Conservation (phyloP, 2,888 invertebrate genomes). For the Entomobrya proxima region DNA sequence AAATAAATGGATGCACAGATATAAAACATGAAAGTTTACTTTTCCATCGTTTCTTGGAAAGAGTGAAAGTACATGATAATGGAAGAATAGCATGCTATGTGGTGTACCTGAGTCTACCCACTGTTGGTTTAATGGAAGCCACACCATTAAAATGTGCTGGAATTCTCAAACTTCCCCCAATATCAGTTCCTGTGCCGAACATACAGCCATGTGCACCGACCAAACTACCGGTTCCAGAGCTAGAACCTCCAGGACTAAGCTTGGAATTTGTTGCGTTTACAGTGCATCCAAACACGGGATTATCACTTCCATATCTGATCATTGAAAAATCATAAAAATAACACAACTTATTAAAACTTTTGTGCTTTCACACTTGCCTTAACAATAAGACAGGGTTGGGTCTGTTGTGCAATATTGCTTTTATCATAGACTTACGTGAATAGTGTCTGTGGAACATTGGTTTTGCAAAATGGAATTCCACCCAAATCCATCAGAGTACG, state of each 20-base stretch:
- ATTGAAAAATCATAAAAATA: not conserved
- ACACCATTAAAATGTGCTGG: slow-evolving; percentile 74
- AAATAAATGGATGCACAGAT: not conserved
- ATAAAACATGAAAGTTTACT: not conserved
- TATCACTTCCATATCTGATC: slow-evolving; percentile 72
- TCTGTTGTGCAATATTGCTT: not conserved
- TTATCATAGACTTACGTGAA: slow-evolving; percentile 64
- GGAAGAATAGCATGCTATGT: not conserved
- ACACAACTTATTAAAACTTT: not conserved
- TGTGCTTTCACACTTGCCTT: too few species aligned
- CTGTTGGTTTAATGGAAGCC: slow-evolving; percentile 72
- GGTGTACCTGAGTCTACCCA: slow-evolving; percentile 62
- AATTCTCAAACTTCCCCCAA: slow-evolving; percentile 76
- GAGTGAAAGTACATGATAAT: not conserved
- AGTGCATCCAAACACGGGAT: slow-evolving; percentile 74
- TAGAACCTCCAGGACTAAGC: slow-evolving; percentile 71
- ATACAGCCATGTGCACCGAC: slow-evolving; percentile 78
- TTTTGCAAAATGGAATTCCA: slow-evolving; percentile 75
- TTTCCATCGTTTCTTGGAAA: too few species aligned
- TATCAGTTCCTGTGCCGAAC: slow-evolving; percentile 79
- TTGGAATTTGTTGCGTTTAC: slow-evolving; percentile 70
- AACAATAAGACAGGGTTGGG: too few species aligned
- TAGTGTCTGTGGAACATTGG: slow-evolving; percentile 78
- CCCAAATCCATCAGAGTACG: slow-evolving; percentile 71
- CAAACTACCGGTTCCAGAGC: slow-evolving; percentile 76